Evolutionary conservation across 2,113 vertebrate species (phyloP).

Genomic region (Toxotes chatareus): DNA sequence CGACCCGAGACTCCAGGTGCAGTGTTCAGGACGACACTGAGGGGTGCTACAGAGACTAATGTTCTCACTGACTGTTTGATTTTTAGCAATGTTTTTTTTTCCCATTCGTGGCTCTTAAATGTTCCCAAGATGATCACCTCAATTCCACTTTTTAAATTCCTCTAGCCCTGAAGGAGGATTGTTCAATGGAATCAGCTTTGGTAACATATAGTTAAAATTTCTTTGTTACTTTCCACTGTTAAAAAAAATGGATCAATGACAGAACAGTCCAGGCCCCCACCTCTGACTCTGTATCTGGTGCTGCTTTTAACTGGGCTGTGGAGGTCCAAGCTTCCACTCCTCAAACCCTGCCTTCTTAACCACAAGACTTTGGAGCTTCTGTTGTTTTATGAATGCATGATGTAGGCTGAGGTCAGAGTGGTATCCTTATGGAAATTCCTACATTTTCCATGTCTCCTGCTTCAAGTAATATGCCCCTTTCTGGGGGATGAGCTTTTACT

Average conservation of each 20-base stretch:
- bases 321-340: slow-evolving; percentile 71
- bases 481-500: slow-evolving; percentile 45
- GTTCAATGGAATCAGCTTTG: slow-evolving; percentile 42
- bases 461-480: slow-evolving; percentile 40
- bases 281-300: slow-evolving; percentile 77
- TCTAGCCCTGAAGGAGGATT: slow-evolving; percentile 45
- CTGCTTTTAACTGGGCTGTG: slow-evolving; percentile 80
- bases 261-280: slow-evolving; percentile 43
- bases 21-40: slow-evolving; percentile 61
- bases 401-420: slow-evolving; percentile 57
- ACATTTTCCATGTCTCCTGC: slow-evolving; percentile 48
- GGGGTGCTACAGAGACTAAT: slow-evolving; percentile 82
- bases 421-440: slow-evolving; percentile 63
- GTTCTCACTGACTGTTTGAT: slow-evolving; percentile 70
- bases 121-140: slow-evolving; percentile 68
- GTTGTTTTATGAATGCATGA: slow-evolving; percentile 76
- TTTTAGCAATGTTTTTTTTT: slow-evolving; percentile 65
- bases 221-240: slow-evolving; percentile 58
- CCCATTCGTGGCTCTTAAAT: slow-evolving; percentile 67
- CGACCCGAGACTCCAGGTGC: slow-evolving; percentile 35
- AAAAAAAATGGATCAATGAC: slow-evolving; percentile 56
- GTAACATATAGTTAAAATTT: slow-evolving; percentile 39
- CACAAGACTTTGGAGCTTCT: slow-evolving; percentile 64
- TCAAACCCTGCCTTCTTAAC: slow-evolving; percentile 73
- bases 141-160: slow-evolving; percentile 69